Evolutionary conservation across 2,797 vertebrate species (phyloP), one percentile per base, ranked within the genome.

Genomic region (Chelonia mydas): DNA sequence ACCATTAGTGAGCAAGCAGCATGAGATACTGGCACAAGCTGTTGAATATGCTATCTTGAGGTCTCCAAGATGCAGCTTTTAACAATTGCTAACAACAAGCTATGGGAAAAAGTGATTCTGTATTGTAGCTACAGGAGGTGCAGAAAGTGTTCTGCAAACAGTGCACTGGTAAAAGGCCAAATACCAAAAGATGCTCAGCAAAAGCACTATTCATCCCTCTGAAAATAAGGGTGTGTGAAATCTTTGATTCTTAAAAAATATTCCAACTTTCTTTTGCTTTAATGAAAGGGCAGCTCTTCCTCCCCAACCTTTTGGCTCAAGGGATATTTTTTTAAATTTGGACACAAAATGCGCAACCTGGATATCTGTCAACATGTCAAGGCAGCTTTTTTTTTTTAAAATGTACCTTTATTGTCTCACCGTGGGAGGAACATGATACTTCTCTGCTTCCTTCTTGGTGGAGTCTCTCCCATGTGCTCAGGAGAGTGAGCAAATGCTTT

Each of bases 211-310:
- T 81, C 92, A 96, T 89, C 59, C 57, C 93, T 97, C 94, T 95
- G 94, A 97, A 97, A 89, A 92, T 76, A 89, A 94, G 96, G 84
- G 74, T 84, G 31, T 83, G 37, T 94, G 92, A 97, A 95, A 92
- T 90, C 89, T 89, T 93, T 94, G 72, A 87, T 93, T 83, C 90
- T 94, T 94, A 89, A 91, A 96, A 97, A 97, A 90, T 76, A 84
- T 49, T 91, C 27, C n/a, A 65, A 33, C 54, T 3, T 2, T 8
- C 65, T 68, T 81, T 84, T 33, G 50, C 68, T 86, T 88, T 86
- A 88, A 47, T 47, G 74, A 76, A 47, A 47, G 13, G 45, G 27
- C 25, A 45, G 74, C 11, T 27, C 87, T 87, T 91, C 59, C 86
- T 83, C 84, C 49, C 91, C 93, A 95, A 96, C 87, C 68, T 51